Conservation (phyloP, 2,888 invertebrate genomes). For the Danaus chrysippus region DNA sequence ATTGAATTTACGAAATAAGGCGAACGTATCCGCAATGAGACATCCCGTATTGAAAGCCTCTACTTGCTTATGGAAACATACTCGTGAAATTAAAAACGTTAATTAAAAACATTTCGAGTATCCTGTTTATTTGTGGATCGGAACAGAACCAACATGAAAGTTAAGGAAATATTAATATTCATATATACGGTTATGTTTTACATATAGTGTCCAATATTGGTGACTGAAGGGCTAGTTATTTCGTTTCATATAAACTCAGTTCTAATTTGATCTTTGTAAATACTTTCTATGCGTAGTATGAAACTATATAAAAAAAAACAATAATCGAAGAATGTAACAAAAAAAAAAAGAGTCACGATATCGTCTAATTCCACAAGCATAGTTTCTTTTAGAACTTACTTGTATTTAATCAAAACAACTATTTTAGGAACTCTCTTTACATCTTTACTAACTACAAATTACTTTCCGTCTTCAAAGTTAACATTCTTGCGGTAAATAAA, state of each 20-base stretch:
- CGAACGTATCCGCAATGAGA: conserved; percentile 17
- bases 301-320: too few species aligned
- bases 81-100: conserved; percentile 20
- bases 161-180: conserved; percentile 1
- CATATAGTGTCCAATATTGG: too few species aligned
- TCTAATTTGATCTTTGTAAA: too few species aligned
- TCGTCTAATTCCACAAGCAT: conserved; percentile 35
- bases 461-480: conserved; percentile 68
- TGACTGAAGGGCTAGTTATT: too few species aligned
- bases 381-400: conserved; percentile 42
- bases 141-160: conserved; percentile 1
- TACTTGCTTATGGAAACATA: conserved; percentile 15
- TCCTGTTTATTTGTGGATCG: conserved; percentile 16
- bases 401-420: conserved; percentile 59
- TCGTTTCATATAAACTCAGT: too few species aligned
- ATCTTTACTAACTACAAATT: conserved; percentile 62
- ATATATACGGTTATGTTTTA: too few species aligned
- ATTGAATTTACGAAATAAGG: conserved; percentile 18
- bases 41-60: conserved; percentile 11
- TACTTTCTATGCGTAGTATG: too few species aligned
- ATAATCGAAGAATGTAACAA: neutral
- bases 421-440: conserved; percentile 48
- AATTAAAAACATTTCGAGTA: conserved; percentile 20
- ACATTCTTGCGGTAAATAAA: conserved; percentile 69
- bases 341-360: neutral